phyloP scores from a whole-genome alignment of 2,888 invertebrate genomes.

The Ectemnius cavifrons region DNA sequence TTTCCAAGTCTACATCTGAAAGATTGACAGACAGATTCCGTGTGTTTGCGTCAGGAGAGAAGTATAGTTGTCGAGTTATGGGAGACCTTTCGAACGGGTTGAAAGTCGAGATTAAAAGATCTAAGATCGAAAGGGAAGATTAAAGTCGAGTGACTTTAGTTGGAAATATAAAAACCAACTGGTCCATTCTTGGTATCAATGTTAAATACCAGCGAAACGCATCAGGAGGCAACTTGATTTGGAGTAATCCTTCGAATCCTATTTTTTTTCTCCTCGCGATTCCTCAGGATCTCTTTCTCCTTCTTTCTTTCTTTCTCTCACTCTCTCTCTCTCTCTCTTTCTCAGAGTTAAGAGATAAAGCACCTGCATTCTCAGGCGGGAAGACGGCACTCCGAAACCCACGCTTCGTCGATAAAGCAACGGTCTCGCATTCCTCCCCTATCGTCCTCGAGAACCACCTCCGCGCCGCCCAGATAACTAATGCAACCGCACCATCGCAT shows the following conservation, averaged over 20 bases:
- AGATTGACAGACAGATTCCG: too few species aligned
- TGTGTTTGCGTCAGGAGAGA: too few species aligned
- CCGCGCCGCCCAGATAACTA: conserved; percentile 65
- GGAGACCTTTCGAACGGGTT: neutral
- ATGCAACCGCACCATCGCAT: conserved; percentile 62
- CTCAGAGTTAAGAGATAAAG: conserved; percentile 50
- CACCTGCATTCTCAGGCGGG: conserved; percentile 61
- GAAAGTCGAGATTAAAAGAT: conserved; percentile 43
- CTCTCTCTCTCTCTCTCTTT: too few species aligned
- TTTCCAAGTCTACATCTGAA: too few species aligned
- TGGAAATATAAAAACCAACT: conserved; percentile 49
- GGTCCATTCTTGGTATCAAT: conserved; percentile 37
- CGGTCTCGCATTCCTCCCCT: conserved; percentile 70
- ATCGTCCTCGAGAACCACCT: conserved; percentile 63
- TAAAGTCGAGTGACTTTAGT: conserved; percentile 26
- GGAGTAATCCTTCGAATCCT: conserved; percentile 54
- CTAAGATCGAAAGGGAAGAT: conserved; percentile 49
- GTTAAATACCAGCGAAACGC: conserved; percentile 57
- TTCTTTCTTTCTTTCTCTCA: too few species aligned
- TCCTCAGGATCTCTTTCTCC: neutral
- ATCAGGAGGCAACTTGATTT: conserved; percentile 58
- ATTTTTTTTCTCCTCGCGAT: conserved; percentile 30
- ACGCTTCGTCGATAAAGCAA: conserved; percentile 72
- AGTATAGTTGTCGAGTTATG: conserved; percentile 8
- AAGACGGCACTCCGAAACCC: conserved; percentile 67